Percentiles rank a stretch among this genome's conserved stretches.
These are phyloP conservation scores for Montipora efflorescens DNA, from an alignment of 64 coral and sea anemone genomes.

Conservation along the genomic window DNA sequence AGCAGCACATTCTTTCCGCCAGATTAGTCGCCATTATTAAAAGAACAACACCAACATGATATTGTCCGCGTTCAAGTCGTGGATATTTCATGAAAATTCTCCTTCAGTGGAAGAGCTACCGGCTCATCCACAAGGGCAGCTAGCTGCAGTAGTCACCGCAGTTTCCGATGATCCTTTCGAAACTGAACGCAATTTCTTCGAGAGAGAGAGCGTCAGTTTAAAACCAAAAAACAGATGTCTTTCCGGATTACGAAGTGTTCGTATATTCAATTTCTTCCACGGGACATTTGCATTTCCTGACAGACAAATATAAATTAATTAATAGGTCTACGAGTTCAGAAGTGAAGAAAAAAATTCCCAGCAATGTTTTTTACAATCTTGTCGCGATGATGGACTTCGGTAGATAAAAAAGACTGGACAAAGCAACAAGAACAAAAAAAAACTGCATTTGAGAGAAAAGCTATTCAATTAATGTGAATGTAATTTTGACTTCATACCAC, in stretches of 20 bases:
- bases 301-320: constrained; percentile 11
- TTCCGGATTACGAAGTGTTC: constrained; percentile 19
- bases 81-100: background rate
- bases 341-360: background rate
- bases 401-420: background rate
- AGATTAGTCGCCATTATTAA: constrained; percentile 1
- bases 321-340: background rate
- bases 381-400: background rate
- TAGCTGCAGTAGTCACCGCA: no score
- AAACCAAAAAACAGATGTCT: background rate
- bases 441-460: no score
- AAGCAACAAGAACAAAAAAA: no score
- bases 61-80: background rate
- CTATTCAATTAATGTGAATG: no score
- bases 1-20: background rate
- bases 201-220: background rate
- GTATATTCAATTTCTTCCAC: background rate
- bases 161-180: no score
- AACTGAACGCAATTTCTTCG: background rate
- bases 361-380: background rate
- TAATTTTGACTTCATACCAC: no score
- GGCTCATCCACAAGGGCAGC: no score
- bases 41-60: background rate
- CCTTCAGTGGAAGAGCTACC: no score
- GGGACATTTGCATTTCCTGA: constrained; percentile 40